Evolutionary conservation across 1,140 invertebrate genomes (phyloP).

Genomic region (Drosophila fuyamai): DNA sequence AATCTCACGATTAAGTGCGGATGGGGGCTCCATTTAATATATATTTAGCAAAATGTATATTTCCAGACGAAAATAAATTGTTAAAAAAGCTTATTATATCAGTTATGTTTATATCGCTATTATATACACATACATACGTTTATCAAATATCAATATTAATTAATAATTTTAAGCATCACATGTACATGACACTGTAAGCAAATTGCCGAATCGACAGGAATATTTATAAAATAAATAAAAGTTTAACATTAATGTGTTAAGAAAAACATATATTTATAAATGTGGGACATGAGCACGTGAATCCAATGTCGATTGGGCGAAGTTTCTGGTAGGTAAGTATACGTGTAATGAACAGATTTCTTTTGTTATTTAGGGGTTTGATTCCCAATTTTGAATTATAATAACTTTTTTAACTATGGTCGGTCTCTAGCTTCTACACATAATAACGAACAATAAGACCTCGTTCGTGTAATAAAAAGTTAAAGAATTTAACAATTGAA

Average conservation of each 20-base stretch:
- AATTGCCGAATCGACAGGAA: slow-evolving; percentile 67
- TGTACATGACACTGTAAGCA: slow-evolving; percentile 65
- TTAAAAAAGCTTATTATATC: slow-evolving; percentile 33
- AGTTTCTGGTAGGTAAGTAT: too few relatives aligned
- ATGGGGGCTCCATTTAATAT: slow-evolving; percentile 32
- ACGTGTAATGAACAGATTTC: too few relatives aligned
- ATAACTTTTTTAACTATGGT: too few relatives aligned
- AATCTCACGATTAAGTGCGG: slow-evolving; percentile 38
- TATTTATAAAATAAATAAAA: slow-evolving; percentile 76
- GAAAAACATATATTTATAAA: not conserved
- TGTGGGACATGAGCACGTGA: not conserved
- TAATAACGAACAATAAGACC: too few relatives aligned
- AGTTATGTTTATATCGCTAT: slow-evolving; percentile 28
- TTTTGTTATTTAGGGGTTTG: too few relatives aligned
- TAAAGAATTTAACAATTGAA: too few relatives aligned
- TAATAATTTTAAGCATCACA: slow-evolving; percentile 54
- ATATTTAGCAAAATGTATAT: slow-evolving; percentile 45
- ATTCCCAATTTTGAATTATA: too few relatives aligned
- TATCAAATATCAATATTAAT: slow-evolving; percentile 21
- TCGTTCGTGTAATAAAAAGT: too few relatives aligned
- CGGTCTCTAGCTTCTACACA: too few relatives aligned
- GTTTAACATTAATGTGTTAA: slow-evolving; percentile 66
- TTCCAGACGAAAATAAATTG: slow-evolving; percentile 36
- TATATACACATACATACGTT: slow-evolving; percentile 27
- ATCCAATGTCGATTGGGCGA: too few relatives aligned